Conservation (phyloP, 2,888 invertebrate genomes). For the Trilocha varians region DNA sequence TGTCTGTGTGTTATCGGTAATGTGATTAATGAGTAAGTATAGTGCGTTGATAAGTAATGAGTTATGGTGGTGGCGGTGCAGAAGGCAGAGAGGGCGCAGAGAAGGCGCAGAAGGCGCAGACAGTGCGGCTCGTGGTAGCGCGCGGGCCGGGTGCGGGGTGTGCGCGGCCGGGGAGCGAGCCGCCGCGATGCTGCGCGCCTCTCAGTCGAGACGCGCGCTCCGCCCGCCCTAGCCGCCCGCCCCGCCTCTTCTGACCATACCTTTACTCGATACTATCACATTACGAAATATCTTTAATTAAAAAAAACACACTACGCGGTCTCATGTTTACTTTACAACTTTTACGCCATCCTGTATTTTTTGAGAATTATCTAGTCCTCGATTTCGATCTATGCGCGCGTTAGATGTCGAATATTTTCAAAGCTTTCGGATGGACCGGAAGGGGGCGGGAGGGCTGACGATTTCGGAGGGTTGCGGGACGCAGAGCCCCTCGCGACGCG, state of each 20-base stretch:
- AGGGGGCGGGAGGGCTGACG: conserved; percentile 56
- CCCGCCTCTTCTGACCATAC: conserved; percentile 52
- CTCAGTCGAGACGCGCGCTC: conserved; percentile 77
- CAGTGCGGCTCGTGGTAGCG: conserved; percentile 53
- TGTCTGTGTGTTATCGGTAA: no score
- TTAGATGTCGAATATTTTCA: conserved; percentile 63
- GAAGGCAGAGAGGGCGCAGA: conserved; percentile 20
- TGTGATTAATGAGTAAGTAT: no score
- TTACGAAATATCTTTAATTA: conserved; percentile 36
- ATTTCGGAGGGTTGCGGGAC: conserved; percentile 66
- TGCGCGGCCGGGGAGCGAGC: conserved; percentile 50
- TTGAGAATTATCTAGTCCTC: conserved; percentile 28
- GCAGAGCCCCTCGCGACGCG: conserved; percentile 67
- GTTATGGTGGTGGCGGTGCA: not conserved
- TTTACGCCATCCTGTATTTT: conserved; percentile 22
- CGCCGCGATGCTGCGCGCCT: conserved; percentile 77
- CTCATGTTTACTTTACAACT: conserved; percentile 25
- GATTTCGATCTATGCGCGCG: conserved; percentile 47
- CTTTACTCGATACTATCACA: conserved; percentile 33
- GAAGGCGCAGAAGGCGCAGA: conserved; percentile 62
- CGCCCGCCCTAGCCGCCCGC: conserved; percentile 73
- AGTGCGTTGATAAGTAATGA: not conserved
- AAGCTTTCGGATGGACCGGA: conserved; percentile 68
- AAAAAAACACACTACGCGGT: conserved; percentile 28
- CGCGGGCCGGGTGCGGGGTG: conserved; percentile 52